Percentiles rank a stretch among this genome's conserved stretches.
Evolutionary conservation across 2,888 invertebrate species (phyloP).

Genomic region (Amblyteles armatorius): DNA sequence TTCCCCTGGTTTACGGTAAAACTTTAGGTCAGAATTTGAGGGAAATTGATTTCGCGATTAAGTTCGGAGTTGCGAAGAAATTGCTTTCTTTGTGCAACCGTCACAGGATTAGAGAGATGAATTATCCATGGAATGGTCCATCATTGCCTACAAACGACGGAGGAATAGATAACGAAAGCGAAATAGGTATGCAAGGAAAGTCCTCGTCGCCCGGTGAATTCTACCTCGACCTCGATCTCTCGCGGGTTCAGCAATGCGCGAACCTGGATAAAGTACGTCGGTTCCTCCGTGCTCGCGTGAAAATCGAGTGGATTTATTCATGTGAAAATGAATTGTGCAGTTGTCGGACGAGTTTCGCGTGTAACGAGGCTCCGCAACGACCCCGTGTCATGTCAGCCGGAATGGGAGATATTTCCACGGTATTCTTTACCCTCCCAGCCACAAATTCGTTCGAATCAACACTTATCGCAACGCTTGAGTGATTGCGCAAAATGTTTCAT

Average conservation of each 20-base stretch:
- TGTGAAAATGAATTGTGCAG: constrained; percentile 36
- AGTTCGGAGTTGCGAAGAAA: background rate
- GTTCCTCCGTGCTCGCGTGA: background rate
- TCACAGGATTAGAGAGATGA: background rate
- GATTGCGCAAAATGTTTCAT: background rate
- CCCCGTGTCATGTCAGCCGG: constrained; percentile 2
- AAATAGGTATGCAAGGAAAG: background rate
- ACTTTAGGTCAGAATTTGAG: background rate
- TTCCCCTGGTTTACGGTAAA: background rate
- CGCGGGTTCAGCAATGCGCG: constrained; percentile 39
- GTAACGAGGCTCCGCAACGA: constrained; percentile 1
- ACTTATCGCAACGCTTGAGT: background rate
- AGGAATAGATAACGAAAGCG: background rate
- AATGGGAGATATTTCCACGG: constrained; percentile 35
- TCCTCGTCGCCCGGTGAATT: background rate
- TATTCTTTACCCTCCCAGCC: constrained; percentile 8
- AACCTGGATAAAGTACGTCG: constrained; percentile 33
- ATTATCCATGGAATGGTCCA: background rate
- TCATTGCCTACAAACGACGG: background rate
- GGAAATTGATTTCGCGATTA: background rate
- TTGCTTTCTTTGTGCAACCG: background rate
- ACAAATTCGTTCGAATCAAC: constrained; percentile 1
- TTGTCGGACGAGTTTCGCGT: constrained; percentile 39
- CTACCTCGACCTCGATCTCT: background rate
- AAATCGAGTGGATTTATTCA: constrained; percentile 33